Conservation (phyloP, 2,888 invertebrate genomes). For the Alloscopus bannaensis region DNA sequence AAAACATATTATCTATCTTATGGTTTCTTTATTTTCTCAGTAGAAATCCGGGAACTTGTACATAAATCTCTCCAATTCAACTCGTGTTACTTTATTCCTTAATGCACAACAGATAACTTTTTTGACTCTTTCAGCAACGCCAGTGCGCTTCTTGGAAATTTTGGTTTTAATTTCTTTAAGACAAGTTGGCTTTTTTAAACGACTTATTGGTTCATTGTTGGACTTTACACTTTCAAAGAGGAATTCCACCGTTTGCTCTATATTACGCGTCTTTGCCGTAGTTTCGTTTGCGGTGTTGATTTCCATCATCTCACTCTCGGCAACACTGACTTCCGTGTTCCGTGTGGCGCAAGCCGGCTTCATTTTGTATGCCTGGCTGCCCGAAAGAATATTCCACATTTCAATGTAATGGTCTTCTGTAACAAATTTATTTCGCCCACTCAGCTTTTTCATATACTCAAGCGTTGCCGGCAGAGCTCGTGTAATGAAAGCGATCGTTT, state of each 20-base stretch:
- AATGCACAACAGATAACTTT: not conserved
- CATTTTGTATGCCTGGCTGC: not conserved
- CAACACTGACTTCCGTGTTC: not conserved
- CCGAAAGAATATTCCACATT: not conserved
- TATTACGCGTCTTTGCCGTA: not conserved
- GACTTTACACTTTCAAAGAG: not conserved
- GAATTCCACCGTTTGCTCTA: not conserved
- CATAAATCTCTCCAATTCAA: not conserved
- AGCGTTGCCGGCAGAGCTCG: not conserved
- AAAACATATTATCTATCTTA: not conserved
- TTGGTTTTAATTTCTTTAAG: not conserved
- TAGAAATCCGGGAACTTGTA: not conserved
- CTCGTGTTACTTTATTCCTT: not conserved
- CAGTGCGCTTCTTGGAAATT: not conserved
- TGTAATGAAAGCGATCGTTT: not conserved
- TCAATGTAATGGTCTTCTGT: not conserved
- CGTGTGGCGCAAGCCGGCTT: not conserved
- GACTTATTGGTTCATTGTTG: not conserved
- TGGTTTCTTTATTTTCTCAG: not conserved
- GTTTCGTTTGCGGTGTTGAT: not conserved
- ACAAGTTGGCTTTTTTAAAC: not conserved
- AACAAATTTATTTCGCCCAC: not conserved
- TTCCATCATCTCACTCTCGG: no score
- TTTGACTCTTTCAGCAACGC: not conserved
- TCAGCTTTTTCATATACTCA: not conserved